Base-by-base conservation (phyloP, 2,888 invertebrate genomes). In the Micropterix aruncella region DNA sequence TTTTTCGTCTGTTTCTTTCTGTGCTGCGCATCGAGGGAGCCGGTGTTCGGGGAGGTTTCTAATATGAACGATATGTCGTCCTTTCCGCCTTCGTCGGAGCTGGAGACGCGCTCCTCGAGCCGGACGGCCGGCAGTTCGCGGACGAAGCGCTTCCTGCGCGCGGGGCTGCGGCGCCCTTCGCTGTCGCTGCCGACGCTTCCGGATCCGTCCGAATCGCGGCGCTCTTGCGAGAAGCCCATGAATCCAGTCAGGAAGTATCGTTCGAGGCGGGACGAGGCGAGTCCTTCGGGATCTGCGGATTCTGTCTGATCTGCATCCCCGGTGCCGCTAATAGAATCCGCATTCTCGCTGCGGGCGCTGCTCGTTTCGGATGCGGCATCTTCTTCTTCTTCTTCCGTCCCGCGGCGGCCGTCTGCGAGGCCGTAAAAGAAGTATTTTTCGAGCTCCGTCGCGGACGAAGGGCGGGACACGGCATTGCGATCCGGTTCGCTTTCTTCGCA, bases 401-500 rank as follows among this genome's bases (percentile, higher is more conserved):
- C 62, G 44, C 69, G 72, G 51, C 70, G 66, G 5, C 83, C 84
- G 54, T 86, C 87, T 16, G 84, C 88, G 38, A 92, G 72, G 0
- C 83, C 87, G 54, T 85, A 91, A 65, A 87, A 89, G 69, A 89
- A 91, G 60, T 92, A 92, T 61, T 89, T 91, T 60, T 92, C 92
- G 50, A 92, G 63, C 56, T 91, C 88, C 0, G 90, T 88, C 1
- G 86, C 81, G 2, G 85, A 85, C 46, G 79, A 73, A 27, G 82
- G 81, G 45, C 83, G 72, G 51, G 74, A 73, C 62, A 78, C 76
- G 56, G 62, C 61, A 52, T 67, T 60, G 38, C 77, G 80, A 55
- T 88, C 88, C 48, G 83, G 77, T 63, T 89, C 89, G 62, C 91
- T 91, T 63, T 93, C 93, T 66, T 93, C 92, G 61, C 92, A 92